Evolutionary conservation across 2,113 vertebrate species (phyloP), one percentile per base, ranked within the genome.

Genomic region (Syrmaticus mikado): DNA sequence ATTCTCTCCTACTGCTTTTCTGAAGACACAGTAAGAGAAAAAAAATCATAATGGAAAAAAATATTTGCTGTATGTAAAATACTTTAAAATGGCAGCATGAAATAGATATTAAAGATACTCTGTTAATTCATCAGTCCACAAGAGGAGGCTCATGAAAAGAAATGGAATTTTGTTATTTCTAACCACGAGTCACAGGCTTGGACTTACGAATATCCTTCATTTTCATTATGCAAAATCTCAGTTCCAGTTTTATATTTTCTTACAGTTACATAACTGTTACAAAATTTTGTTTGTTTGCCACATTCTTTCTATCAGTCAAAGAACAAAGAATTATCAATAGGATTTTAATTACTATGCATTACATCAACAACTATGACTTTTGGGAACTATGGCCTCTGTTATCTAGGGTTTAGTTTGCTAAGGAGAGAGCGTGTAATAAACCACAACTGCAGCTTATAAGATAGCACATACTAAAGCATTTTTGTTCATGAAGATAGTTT

Each of bases 261-360:
- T 79, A 60, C 57, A 92, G 84, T 94, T 67, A 92, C 48, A 72
- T 80, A 92, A 87, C 85, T 85, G 79, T 92, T 96, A 94, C 18
- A 66, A 87, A 91, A 82, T 67, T 82, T 32, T 75, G 46, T 77
- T 87, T 52, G 12, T 40, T 62, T 43, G 74, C 74, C 92, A 92
- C 67, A 66, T 76, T 81, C n/a, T 76, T 92, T 87, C 83, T 53
- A 3, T 72, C 53, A 41, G 46, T 93, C 60, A 78, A 68, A 81
- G 87, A 94, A 77, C 58, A 86, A 76, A 58, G 46, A 60, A 94
- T 74, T 92, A 93, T 48, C 81, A 92, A 41, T 21, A 60, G 58
- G 53, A 73, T 45, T 89, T 76, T 45, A 91, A 82, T 62, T 74
- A 85, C 27, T 45, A 15, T 41, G 48, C 71, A 82, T 70, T 70